Evolutionary conservation across 2,797 vertebrate genomes (phyloP).

Genomic region (Lemur catta): DNA sequence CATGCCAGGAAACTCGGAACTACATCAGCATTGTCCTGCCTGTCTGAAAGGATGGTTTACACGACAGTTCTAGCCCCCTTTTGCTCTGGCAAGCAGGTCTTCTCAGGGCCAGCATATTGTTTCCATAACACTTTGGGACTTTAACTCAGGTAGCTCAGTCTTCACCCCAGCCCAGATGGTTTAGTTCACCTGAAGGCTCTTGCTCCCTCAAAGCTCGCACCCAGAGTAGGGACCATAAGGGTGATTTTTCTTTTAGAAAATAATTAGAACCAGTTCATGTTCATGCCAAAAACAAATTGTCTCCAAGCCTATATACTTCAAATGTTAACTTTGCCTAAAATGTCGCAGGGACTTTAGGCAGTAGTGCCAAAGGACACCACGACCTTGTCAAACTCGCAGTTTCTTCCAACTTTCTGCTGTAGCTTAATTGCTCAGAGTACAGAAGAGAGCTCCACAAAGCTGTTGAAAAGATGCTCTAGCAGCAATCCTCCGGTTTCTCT

Average conservation of each 20-base stretch:
- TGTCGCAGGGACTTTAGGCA: conserved; percentile 9
- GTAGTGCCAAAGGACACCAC: not conserved
- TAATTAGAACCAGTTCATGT: conserved; percentile 68
- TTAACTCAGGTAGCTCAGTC: conserved; percentile 80
- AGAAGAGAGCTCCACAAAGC: not conserved
- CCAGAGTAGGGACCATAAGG: conserved; percentile 46
- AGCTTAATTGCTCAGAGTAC: conserved; percentile 21
- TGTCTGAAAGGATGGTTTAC: conserved; percentile 2
- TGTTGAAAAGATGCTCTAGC: conserved; percentile 13
- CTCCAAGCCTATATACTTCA: conserved; percentile 28
- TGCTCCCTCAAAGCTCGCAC: conserved; percentile 30
- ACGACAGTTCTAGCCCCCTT: not conserved
- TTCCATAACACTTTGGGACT: conserved; percentile 29
- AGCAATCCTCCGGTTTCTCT: conserved; percentile 7
- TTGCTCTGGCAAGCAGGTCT: conserved; percentile 35
- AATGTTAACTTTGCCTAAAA: conserved; percentile 57
- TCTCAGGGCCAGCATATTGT: conserved; percentile 33
- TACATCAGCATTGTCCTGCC: not conserved
- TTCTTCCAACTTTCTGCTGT: not conserved
- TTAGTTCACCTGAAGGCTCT: not conserved
- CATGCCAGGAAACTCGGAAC: conserved; percentile 26
- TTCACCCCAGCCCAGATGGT: conserved; percentile 42
- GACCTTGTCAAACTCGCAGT: not conserved
- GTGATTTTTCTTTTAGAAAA: conserved; percentile 50
- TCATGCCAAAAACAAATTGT: conserved; percentile 70